phyloP scores from a whole-genome alignment of 1,140 invertebrate species.

The Orchesella cincta region DNA sequence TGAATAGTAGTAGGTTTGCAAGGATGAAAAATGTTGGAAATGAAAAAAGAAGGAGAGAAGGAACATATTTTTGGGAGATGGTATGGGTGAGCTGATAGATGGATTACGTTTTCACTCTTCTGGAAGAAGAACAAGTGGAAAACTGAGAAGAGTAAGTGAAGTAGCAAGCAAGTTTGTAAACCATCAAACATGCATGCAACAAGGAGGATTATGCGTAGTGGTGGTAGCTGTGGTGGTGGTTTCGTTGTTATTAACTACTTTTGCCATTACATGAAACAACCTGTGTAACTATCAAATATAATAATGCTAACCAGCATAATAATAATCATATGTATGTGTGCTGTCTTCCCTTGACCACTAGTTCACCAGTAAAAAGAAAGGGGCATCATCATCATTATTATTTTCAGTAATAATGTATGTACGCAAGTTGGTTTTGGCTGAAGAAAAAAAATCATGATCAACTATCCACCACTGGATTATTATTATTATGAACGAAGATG shows the following conservation, averaged over 20 bases:
- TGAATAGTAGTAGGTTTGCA: too few species aligned
- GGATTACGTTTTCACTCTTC: too few species aligned
- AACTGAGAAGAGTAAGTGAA: too few species aligned
- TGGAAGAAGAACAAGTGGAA: too few species aligned
- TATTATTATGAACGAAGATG: not conserved
- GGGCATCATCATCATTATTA: not conserved
- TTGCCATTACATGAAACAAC: not conserved
- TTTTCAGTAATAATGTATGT: not conserved
- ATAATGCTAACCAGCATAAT: not conserved
- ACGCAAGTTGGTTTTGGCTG: not conserved
- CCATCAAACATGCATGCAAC: too few species aligned
- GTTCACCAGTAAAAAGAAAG: not conserved
- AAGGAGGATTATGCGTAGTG: too few species aligned
- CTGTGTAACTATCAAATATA: not conserved
- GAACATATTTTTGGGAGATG: too few species aligned
- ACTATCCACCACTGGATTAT: not conserved
- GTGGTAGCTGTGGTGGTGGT: not conserved
- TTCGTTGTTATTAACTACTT: not conserved
- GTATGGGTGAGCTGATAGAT: too few species aligned
- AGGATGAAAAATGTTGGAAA: too few species aligned
- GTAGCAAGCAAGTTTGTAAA: too few species aligned
- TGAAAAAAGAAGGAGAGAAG: too few species aligned
- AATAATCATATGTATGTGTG: not conserved
- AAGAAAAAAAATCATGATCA: not conserved
- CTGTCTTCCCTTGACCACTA: not conserved